phyloP scores from a whole-genome alignment of 2,888 invertebrate species.

The Calameuta pallipes region DNA sequence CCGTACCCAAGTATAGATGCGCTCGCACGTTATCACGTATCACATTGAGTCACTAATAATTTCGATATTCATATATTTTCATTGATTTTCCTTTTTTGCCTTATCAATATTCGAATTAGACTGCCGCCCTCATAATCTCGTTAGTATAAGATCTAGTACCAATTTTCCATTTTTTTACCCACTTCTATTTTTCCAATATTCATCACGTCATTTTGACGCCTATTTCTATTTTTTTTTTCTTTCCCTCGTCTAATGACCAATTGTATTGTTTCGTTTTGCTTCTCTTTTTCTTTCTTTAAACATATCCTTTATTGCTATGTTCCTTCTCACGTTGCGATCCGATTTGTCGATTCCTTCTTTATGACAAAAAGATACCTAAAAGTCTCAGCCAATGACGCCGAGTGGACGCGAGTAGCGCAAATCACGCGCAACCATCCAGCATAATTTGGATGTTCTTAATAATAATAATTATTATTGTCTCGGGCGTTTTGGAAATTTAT shows the following conservation, averaged over 20 bases:
- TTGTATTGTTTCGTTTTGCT: background rate
- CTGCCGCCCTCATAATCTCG: background rate
- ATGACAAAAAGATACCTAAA: slow-evolving; percentile 37
- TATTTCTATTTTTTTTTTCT: background rate
- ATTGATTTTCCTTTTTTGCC: background rate
- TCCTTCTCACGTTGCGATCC: slow-evolving; percentile 7
- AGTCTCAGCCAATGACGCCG: slow-evolving; percentile 54
- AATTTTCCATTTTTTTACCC: too few relatives aligned
- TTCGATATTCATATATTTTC: background rate
- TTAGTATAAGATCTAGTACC: too few relatives aligned
- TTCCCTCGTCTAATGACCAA: background rate
- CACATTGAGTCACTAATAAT: background rate
- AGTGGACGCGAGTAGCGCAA: background rate
- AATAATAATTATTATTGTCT: background rate
- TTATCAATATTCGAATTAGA: background rate
- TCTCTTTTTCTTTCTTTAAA: slow-evolving; percentile 19
- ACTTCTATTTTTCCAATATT: background rate
- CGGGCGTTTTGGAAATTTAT: background rate
- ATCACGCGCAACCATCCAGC: background rate
- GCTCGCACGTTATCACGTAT: too few relatives aligned
- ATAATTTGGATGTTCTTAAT: background rate
- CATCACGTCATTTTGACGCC: background rate
- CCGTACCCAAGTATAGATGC: background rate
- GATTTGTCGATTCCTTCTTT: background rate
- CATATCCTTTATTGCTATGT: slow-evolving; percentile 32